phyloP scores from a whole-genome alignment of 2,113 vertebrate genomes.

The Nannospalax galili region DNA sequence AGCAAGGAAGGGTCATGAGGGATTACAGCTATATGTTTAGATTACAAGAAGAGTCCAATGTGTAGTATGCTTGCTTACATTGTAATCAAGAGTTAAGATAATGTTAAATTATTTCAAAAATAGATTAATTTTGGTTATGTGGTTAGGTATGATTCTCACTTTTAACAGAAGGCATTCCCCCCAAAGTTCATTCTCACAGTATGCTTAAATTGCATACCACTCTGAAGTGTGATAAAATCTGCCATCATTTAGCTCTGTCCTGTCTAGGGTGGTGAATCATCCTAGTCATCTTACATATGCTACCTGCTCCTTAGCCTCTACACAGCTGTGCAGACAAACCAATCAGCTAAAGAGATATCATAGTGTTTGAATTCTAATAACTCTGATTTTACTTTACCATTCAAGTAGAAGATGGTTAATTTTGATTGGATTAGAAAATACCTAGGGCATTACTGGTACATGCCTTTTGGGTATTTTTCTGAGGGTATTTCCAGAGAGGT shows the following conservation, averaged over 20 bases:
- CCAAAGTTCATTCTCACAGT: too few relatives aligned
- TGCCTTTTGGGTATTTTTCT: not conserved
- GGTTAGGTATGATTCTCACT: too few relatives aligned
- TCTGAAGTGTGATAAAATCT: not conserved
- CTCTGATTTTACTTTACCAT: not conserved
- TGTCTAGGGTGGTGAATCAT: not conserved
- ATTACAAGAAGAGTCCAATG: too few relatives aligned
- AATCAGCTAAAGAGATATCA: too few relatives aligned
- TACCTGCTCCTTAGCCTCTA: not conserved
- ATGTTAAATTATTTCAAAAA: too few relatives aligned
- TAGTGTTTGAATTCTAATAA: not conserved
- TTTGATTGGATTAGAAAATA: not conserved
- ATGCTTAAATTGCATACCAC: not conserved
- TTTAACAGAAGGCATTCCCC: too few relatives aligned
- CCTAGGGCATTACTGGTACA: not conserved
- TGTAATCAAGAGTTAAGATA: too few relatives aligned
- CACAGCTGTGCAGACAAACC: rapidly evolving
- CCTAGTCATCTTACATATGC: not conserved
- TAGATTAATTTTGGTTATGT: too few relatives aligned
- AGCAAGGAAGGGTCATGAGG: too few relatives aligned
- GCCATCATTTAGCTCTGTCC: not conserved
- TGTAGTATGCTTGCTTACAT: too few relatives aligned
- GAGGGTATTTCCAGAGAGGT: not conserved
- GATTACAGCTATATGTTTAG: too few relatives aligned
- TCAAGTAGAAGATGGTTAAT: not conserved